Conservation (phyloP, 1,140 invertebrate species). For the Drosophila pseudoananassae region DNA sequence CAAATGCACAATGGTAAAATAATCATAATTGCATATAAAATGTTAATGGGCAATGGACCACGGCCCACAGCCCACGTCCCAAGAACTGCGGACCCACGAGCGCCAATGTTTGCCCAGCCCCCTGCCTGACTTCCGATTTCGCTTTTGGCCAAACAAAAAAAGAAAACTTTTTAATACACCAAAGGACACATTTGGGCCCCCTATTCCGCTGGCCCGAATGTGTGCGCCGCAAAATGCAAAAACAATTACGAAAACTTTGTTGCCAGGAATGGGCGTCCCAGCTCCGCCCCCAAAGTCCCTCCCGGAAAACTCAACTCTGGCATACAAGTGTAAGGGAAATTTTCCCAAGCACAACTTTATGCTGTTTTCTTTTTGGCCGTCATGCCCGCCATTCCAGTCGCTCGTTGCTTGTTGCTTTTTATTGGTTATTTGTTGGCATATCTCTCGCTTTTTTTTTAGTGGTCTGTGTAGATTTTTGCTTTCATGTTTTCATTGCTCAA, state of each 20-base stretch:
- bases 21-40: constrained; percentile 83
- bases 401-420: constrained; percentile 72
- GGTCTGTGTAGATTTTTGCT: constrained; percentile 56
- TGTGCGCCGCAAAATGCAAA: constrained; percentile 73
- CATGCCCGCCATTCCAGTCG: constrained; percentile 15
- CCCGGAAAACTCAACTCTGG: constrained; percentile 55
- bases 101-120: constrained; percentile 23
- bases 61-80: constrained; percentile 16
- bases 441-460: constrained; percentile 43
- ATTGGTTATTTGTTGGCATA: constrained; percentile 59
- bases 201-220: constrained; percentile 33
- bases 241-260: constrained; percentile 81
- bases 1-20: constrained; percentile 82
- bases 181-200: constrained; percentile 79
- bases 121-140: not conserved
- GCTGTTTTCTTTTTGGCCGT: constrained; percentile 42
- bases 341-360: constrained; percentile 70
- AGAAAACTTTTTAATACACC: constrained; percentile 80
- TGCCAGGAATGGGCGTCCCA: constrained; percentile 8
- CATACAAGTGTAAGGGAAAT: constrained; percentile 72
- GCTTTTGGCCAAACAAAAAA: constrained; percentile 21
- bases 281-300: constrained; percentile 3
- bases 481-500: constrained; percentile 82
- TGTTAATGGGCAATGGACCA: constrained; percentile 79
- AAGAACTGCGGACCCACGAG: constrained; percentile 1